phyloP scores from a whole-genome alignment of 2,888 invertebrate genomes.

The Microplitis manilae region DNA sequence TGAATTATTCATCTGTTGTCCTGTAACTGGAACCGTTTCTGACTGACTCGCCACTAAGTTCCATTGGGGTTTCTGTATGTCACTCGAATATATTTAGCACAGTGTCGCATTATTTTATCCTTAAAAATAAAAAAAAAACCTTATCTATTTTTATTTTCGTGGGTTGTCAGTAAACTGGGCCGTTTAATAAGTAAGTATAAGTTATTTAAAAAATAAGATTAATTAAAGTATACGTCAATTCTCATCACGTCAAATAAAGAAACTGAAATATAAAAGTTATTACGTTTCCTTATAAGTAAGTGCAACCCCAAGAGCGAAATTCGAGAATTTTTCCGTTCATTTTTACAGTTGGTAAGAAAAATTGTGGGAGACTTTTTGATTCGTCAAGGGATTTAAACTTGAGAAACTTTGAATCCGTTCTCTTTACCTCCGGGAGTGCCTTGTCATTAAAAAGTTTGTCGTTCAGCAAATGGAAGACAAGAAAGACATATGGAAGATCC shows the following conservation, averaged over 20 bases:
- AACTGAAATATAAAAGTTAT: constrained; percentile 12
- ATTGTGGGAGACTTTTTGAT: constrained; percentile 51
- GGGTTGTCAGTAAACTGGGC: no score
- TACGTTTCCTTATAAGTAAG: background rate
- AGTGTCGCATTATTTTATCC: constrained; percentile 10
- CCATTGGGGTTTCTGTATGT: constrained; percentile 53
- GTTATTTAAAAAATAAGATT: background rate
- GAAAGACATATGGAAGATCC: constrained; percentile 40
- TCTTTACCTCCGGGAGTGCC: constrained; percentile 49
- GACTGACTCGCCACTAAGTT: constrained; percentile 51
- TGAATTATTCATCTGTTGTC: constrained; percentile 67
- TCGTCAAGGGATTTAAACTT: constrained; percentile 48
- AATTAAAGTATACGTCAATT: background rate
- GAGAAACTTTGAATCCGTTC: constrained; percentile 41
- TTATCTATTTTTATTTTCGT: no score
- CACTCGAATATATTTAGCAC: constrained; percentile 19
- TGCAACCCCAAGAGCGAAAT: constrained; percentile 33
- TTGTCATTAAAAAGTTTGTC: constrained; percentile 54
- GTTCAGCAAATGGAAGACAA: constrained; percentile 48
- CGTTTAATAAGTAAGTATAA: background rate
- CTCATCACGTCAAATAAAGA: background rate
- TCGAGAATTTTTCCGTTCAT: constrained; percentile 29
- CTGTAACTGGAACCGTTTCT: constrained; percentile 59
- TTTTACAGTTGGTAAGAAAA: constrained; percentile 42
- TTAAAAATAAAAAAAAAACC: background rate